A percentile compares a stretch with the other conserved stretches of the same genome.
Evolutionary conservation across 2,113 vertebrate species (phyloP).

Genomic region (Oenanthe melanoleuca): DNA sequence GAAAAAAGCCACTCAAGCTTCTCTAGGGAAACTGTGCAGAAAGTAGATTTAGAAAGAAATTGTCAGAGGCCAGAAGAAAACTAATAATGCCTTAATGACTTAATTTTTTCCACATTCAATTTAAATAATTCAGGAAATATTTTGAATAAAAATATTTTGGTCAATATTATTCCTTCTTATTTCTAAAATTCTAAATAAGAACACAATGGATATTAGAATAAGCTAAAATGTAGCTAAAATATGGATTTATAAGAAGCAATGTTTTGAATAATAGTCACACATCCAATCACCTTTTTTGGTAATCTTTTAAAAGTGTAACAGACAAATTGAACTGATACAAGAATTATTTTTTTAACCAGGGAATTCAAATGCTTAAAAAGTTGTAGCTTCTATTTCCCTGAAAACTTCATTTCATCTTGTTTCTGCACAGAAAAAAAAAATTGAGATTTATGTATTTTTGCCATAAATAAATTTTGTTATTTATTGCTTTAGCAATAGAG

Average conservation of each 20-base stretch:
- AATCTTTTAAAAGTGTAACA: not conserved
- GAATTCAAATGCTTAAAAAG: not conserved
- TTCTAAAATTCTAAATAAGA: not conserved
- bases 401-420: not conserved
- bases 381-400: not conserved
- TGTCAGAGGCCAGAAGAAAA: not conserved
- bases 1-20: not conserved
- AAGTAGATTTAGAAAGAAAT: not conserved
- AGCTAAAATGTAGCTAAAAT: not conserved
- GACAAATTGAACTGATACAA: not conserved
- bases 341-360: not conserved
- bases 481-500: not conserved
- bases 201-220: not conserved
- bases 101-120: not conserved
- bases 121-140: not conserved
- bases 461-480: not conserved
- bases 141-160: not conserved
- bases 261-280: not conserved
- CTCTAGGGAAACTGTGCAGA: not conserved
- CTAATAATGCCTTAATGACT: not conserved
- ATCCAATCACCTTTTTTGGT: not conserved
- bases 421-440: not conserved
- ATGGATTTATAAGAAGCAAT: not conserved
- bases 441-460: not conserved
- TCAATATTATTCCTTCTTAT: not conserved